Base-by-base conservation (phyloP, 2,113 vertebrate species). In the Blennius ocellaris region DNA sequence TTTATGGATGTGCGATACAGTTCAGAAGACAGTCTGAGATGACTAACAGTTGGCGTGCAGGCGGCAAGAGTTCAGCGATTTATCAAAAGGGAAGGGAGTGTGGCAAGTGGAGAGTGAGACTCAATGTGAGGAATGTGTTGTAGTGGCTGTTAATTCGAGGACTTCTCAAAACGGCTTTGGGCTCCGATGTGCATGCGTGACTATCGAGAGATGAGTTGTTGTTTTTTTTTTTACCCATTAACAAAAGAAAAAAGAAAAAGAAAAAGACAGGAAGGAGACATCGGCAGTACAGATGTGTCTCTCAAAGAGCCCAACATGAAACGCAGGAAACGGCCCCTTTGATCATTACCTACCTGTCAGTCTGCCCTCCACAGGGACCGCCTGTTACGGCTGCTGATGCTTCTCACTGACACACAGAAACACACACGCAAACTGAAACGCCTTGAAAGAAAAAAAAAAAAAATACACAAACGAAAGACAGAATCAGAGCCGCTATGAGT, bases 321-420 rank as follows among this genome's bases (percentile, higher is more conserved):
- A 91, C 87, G 85, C 76, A 82, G 84, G 87, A 88, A 91, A 92
- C 80, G 53, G 84, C 76, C 84, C 89, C 90, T 92, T 92, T 93
- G 91, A 93, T 92, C 90, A 92, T 91, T 90, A 90, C 88, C 89
- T 92, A 82, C 88, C 90, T 91, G 91, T 88, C 89, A 91, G 83
- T 87, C 87, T 84, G 80, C 83, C 88, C 89, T 90, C 91, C 88
- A 61, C 75, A 56, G 90, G 87, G 89, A 89, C 87, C 50, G 84
- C 76, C 84, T 85, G 89, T 92, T 93, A 91, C 85, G 56, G 81
- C 72, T 69, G 83, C 82, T 89, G 90, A 90, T 89, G 84, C 65
- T 80, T 83, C 7, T 37, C 69, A 65, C 81, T 88, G 89, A 90
- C 88, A 90, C 88, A 68, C 82, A 81, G 70, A 75, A 84, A 83